These are phyloP conservation scores for Spea hammondii DNA, from an alignment of 2,797 vertebrate genomes.

Conservation along the genomic window DNA sequence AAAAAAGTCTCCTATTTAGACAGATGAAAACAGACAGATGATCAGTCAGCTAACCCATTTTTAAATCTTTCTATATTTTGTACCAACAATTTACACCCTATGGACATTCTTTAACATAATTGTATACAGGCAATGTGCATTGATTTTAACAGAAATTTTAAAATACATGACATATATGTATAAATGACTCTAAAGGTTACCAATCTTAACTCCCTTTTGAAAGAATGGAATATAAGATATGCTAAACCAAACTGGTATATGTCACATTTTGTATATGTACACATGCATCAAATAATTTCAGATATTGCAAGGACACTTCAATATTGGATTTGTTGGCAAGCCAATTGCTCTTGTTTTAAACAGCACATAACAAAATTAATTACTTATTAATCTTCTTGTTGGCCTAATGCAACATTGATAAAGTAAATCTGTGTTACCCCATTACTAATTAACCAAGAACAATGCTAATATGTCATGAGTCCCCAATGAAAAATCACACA, in stretches of 20 bases:
- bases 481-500: no score
- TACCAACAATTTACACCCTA: neutral
- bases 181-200: neutral
- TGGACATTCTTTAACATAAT: constrained; percentile 16
- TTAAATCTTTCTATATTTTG: constrained; percentile 30
- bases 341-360: no score
- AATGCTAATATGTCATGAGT: no score
- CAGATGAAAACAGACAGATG: constrained; percentile 20
- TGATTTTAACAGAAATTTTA: neutral
- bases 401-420: no score
- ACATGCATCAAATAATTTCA: no score
- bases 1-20: constrained; percentile 30
- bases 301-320: no score
- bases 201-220: neutral
- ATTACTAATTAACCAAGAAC: no score
- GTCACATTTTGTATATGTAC: no score
- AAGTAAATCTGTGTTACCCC: no score
- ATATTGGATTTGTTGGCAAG: no score
- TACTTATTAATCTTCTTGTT: no score
- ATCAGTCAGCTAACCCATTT: neutral
- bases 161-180: neutral
- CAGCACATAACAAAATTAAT: no score
- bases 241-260: neutral
- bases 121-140: constrained; percentile 1
- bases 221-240: neutral